Base-by-base conservation (phyloP, 2,888 invertebrate genomes). In the Acrobasis consociella region DNA sequence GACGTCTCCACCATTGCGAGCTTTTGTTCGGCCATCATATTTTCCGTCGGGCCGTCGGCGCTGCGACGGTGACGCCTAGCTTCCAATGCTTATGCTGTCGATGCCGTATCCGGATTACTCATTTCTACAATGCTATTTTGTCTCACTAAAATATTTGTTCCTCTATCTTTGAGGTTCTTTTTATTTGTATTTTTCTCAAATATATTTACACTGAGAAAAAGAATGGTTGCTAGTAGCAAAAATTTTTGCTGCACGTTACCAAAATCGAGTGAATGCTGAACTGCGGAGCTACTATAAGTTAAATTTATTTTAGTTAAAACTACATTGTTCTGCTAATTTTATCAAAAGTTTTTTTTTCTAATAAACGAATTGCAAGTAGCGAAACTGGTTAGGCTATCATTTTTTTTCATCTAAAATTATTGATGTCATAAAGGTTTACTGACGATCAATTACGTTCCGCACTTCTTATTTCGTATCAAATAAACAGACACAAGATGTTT, bases 11-110 rank as follows among this genome's bases (percentile, higher is more conserved):
- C 78, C 76, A 77, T 74, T 82, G 80, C 80, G 75, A 73, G 76
- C 85, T 80, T 81, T 89, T 87, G 87, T 89, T 81, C 76, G 71
- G 71, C 76, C 73, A 76, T 87, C 83, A 85, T 78, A 86, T 85
- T 85, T 85, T 81, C 81, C 80, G 82, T 72, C 72, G 73, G 72
- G 68, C 72, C 71, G 72, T 77, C 74, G 76, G 74, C 73, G 67
- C 71, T 74, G 74, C 76, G 72, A 70, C 71, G 71, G 74, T 80
- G 81, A 78, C 77, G 77, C 72, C 72, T 71, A 76, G 77, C 73
- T 72, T 78, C 77, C 75, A 72, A 69, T 75, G 75, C 80, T 80
- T 81, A 76, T 58, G 65, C 64, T 74, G 73, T 72, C 76, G 72
- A 67, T 71, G 74, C 73, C 74, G 72, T 72, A 76, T 82, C 80